phyloP scores from a whole-genome alignment of 2,797 vertebrate genomes.

The Anabacerthia variegaticeps region DNA sequence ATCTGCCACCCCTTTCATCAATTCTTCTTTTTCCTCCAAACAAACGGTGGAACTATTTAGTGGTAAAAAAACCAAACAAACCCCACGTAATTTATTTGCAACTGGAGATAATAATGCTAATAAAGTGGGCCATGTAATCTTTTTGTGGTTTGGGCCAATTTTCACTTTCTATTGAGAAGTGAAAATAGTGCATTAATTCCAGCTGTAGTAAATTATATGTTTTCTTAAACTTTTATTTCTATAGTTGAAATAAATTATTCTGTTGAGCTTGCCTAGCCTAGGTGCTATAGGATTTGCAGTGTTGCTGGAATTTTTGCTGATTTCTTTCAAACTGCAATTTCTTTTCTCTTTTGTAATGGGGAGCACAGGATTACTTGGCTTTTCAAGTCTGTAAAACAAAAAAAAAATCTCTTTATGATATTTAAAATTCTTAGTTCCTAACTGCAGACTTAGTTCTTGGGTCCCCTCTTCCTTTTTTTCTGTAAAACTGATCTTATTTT shows the following conservation, averaged over 20 bases:
- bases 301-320: not conserved
- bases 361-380: not conserved
- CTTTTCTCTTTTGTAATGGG: not conserved
- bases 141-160: not conserved
- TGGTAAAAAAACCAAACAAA: conserved; percentile 56
- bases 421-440: not conserved
- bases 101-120: not conserved
- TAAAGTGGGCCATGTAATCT: not conserved
- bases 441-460: not conserved
- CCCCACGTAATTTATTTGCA: conserved; percentile 16
- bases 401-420: not conserved
- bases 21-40: conserved; percentile 74
- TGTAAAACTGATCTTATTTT: conserved; percentile 37
- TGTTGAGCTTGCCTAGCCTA: not conserved
- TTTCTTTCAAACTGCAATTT: not conserved
- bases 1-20: conserved; percentile 68
- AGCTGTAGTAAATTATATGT: not conserved
- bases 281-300: not conserved
- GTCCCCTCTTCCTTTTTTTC: not conserved
- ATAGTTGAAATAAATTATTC: not conserved
- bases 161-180: not conserved
- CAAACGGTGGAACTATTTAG: conserved; percentile 74
- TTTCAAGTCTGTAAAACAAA: not conserved
- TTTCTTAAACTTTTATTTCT: not conserved
- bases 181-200: not conserved